Percentiles rank a stretch among this genome's conserved stretches.
Evolutionary conservation across 2,888 invertebrate species (phyloP).

Genomic region (Tetragnatha montana): DNA sequence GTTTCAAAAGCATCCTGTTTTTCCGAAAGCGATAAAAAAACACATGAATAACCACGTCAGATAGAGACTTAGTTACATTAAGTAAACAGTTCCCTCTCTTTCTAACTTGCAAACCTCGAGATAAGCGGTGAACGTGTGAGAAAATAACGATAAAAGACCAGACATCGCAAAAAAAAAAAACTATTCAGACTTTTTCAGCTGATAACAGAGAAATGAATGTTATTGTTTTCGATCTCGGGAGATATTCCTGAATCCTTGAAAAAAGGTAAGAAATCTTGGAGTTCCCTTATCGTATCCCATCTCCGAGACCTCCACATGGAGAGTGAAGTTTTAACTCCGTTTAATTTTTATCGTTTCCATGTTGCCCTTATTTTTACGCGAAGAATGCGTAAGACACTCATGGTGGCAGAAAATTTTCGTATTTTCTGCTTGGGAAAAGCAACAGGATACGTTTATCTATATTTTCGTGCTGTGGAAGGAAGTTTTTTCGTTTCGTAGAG

Average conservation of each 20-base stretch:
- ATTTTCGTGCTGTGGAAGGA: too few relatives aligned
- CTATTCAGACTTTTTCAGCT: not conserved
- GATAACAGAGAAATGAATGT: constrained; percentile 3
- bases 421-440: too few relatives aligned
- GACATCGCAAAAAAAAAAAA: constrained; percentile 21
- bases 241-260: not conserved
- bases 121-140: constrained; percentile 26
- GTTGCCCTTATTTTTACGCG: too few relatives aligned
- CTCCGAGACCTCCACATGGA: too few relatives aligned
- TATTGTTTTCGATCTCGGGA: not conserved
- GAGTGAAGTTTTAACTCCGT: too few relatives aligned
- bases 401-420: too few relatives aligned
- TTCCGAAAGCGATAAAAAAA: not conserved
- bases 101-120: not conserved
- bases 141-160: constrained; percentile 44
- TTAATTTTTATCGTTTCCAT: too few relatives aligned
- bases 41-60: not conserved
- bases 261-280: not conserved
- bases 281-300: not conserved
- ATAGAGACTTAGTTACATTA: constrained; percentile 15
- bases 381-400: too few relatives aligned
- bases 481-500: too few relatives aligned
- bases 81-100: constrained; percentile 1
- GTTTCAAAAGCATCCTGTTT: not conserved
- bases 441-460: too few relatives aligned